Conservation (phyloP, 2,888 invertebrate species). For the Thecophora atra region DNA sequence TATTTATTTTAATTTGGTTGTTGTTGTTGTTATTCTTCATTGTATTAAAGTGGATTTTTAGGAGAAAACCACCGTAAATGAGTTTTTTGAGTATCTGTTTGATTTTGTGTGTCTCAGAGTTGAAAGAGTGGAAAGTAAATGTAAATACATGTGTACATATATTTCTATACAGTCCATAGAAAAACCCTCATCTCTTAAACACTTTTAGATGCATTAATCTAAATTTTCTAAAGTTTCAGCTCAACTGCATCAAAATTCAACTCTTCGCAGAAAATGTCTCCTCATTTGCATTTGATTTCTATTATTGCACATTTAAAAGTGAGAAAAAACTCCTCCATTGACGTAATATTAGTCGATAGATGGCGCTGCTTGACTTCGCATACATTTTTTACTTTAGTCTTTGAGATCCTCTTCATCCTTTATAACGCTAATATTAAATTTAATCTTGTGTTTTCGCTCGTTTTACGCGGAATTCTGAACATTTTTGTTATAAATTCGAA, state of each 20-base stretch:
- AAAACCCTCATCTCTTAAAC: not conserved
- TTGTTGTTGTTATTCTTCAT: not conserved
- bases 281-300: not conserved
- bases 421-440: not conserved
- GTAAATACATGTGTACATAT: not conserved
- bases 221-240: not conserved
- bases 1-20: not conserved
- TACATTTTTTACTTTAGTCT: not conserved
- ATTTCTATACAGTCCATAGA: not conserved
- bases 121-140: not conserved
- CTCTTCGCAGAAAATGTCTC: not conserved
- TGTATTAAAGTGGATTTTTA: constrained; percentile 11
- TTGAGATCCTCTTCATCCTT: not conserved
- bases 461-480: constrained; percentile 3
- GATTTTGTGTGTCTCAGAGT: not conserved
- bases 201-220: constrained; percentile 23
- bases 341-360: not conserved
- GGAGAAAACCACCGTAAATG: constrained; percentile 9
- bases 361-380: not conserved
- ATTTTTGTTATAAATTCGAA: constrained; percentile 7
- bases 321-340: not conserved
- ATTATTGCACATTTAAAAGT: not conserved
- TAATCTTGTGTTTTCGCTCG: not conserved
- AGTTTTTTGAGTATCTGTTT: not conserved
- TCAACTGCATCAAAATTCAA: not conserved